A percentile compares a stretch with the other conserved stretches of the same genome.
These are phyloP conservation scores for Clistopyga incitator DNA, from an alignment of 2,888 invertebrate species.

Conservation along the genomic window DNA sequence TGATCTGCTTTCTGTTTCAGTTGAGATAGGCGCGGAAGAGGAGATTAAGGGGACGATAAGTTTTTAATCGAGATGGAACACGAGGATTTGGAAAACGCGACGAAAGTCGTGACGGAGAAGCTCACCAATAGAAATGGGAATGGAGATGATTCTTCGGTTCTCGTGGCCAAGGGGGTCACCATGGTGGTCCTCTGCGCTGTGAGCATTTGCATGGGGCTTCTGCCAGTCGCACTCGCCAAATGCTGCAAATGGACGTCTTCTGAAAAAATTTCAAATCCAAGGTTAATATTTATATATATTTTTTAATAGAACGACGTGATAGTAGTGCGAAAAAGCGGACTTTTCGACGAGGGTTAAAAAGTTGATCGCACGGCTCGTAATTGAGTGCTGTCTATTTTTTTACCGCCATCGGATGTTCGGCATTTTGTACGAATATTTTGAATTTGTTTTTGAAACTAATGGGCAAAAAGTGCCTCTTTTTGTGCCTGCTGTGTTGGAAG, in stretches of 20 bases:
- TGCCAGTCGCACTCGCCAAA: slow-evolving; percentile 90
- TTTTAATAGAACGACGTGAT: not conserved
- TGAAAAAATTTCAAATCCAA: slow-evolving; percentile 74
- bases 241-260: slow-evolving; percentile 87
- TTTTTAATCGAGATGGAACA: slow-evolving; percentile 47
- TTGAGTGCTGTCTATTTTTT: too few species aligned
- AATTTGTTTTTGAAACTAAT: too few species aligned
- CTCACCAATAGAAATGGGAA: slow-evolving; percentile 67
- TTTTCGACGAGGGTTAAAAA: too few species aligned
- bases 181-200: slow-evolving; percentile 91
- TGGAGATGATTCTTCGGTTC: slow-evolving; percentile 84
- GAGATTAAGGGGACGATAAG: slow-evolving; percentile 1
- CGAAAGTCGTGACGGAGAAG: slow-evolving; percentile 29
- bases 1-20: slow-evolving; percentile 38
- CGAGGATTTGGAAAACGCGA: slow-evolving; percentile 44
- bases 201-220: slow-evolving; percentile 90
- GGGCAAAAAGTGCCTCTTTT: too few species aligned
- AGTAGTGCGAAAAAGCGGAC: too few species aligned
- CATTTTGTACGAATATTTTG: too few species aligned
- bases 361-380: too few species aligned
- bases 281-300: slow-evolving; percentile 68
- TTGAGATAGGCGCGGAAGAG: slow-evolving; percentile 4
- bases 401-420: too few species aligned
- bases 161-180: slow-evolving; percentile 91
- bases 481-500: too few species aligned